Conservation (phyloP, 2,888 invertebrate genomes). For the Hetaerina titia region DNA sequence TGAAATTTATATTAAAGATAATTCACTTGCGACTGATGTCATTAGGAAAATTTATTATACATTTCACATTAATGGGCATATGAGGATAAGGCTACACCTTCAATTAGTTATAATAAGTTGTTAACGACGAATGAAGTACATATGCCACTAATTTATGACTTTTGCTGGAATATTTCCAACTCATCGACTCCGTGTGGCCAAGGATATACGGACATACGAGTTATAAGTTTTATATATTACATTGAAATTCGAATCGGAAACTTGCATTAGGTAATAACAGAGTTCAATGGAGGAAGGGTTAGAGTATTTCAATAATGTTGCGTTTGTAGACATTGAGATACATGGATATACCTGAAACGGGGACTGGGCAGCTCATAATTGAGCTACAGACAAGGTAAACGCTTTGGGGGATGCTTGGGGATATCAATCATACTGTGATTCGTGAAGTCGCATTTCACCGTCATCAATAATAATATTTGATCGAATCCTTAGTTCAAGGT, state of each 20-base stretch:
- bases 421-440: neutral
- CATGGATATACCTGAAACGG: neutral
- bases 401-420: neutral
- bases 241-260: neutral
- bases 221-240: too few species aligned
- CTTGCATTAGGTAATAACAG: neutral
- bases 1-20: too few species aligned
- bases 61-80: too few species aligned
- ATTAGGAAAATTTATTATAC: too few species aligned
- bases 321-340: neutral
- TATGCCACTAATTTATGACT: neutral
- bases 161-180: neutral
- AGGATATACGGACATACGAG: too few species aligned
- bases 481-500: neutral
- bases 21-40: too few species aligned
- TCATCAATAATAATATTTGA: constrained; percentile 15
- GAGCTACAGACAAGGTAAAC: neutral
- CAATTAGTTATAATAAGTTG: too few species aligned
- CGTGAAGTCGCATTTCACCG: neutral
- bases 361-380: neutral
- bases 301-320: neutral
- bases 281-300: neutral
- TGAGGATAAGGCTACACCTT: too few species aligned
- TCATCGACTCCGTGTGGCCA: neutral
- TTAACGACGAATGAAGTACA: neutral